Conservation (phyloP, 2,888 invertebrate species). For the Punctoribates punctum region DNA sequence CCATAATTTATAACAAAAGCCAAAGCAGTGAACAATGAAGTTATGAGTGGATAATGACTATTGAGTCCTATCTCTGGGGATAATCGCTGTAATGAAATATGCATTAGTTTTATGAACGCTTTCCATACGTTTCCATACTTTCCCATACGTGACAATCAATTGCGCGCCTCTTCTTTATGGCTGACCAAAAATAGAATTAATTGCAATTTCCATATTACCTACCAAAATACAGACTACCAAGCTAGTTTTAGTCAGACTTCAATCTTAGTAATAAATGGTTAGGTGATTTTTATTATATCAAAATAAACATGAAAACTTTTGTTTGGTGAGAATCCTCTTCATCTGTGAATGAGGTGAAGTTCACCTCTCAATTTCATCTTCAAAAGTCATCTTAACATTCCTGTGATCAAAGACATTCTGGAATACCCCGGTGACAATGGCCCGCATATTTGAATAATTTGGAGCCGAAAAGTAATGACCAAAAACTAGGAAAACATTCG, state of each 20-base stretch:
- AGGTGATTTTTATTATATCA: too few relatives aligned
- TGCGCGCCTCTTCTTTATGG: not conserved
- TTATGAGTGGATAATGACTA: constrained; percentile 34
- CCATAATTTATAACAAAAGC: not conserved
- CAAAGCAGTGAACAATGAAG: not conserved
- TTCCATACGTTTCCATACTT: too few relatives aligned
- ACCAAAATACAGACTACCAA: too few relatives aligned
- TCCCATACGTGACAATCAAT: constrained; percentile 4
- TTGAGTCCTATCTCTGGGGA: constrained; percentile 9
- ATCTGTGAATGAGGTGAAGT: too few relatives aligned
- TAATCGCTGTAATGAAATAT: constrained; percentile 15
- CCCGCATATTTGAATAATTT: not conserved
- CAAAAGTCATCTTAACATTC: too few relatives aligned
- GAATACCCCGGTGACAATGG: too few relatives aligned
- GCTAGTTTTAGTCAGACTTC: too few relatives aligned
- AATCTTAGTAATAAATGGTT: too few relatives aligned
- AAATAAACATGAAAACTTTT: too few relatives aligned
- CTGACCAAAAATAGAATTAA: constrained; percentile 1
- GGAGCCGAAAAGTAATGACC: not conserved
- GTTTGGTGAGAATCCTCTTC: too few relatives aligned
- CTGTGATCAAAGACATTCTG: too few relatives aligned
- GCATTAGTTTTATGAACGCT: constrained; percentile 9
- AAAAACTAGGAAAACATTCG: not conserved
- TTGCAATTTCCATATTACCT: not conserved
- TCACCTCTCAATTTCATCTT: too few relatives aligned